Base-by-base conservation (phyloP, 1,140 invertebrate species). In the Manduca sexta region DNA sequence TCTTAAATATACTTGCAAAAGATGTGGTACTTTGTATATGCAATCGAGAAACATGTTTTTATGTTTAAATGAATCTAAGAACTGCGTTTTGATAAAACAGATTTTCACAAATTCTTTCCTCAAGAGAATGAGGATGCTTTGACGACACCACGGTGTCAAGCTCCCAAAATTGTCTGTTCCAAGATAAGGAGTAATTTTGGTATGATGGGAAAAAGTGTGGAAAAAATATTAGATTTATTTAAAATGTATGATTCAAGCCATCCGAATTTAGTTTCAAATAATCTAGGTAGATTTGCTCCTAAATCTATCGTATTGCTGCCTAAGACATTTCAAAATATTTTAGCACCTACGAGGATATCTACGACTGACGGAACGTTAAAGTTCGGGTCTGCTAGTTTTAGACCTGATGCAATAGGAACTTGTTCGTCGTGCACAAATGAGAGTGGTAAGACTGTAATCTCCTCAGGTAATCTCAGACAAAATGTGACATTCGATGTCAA, bases 91-190 rank as follows among this genome's bases (percentile, higher is more conserved):
- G 13, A 12, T 16, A 3, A 30, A 53, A 53, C n/a, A 8, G 18
- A 18, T 48, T 14, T 44, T 65, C 58, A 52, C 64, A 68, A 1
- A 48, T 41, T 41, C 39, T 40, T 37, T 64, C 61, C 34, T 66
- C 52, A 15, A 21, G 14, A 26, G 60, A 56, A 4, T 40, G 12
- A 37, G 2, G 37, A 18, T 51, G 31, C 4, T 14, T 31, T 11
- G 47, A n/a, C 7, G 49, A 34, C 16, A n/a, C n/a, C n/a, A 59
- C 38, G 11, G 45, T 35, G 10, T 64, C 52, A 5, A 64, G 40
- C 29, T 64, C 56, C 56, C 52, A 64, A 35, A 64, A 60, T 4
- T 30, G 40, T 5, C n/a, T n/a, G n/a, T n/a, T n/a, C 50, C 56
- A 39, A 61, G 45, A 18, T 46, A 10, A 13, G 10, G 12, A 34